Evolutionary conservation across 1,140 invertebrate species (phyloP).

Genomic region (Conus ventricosus): DNA sequence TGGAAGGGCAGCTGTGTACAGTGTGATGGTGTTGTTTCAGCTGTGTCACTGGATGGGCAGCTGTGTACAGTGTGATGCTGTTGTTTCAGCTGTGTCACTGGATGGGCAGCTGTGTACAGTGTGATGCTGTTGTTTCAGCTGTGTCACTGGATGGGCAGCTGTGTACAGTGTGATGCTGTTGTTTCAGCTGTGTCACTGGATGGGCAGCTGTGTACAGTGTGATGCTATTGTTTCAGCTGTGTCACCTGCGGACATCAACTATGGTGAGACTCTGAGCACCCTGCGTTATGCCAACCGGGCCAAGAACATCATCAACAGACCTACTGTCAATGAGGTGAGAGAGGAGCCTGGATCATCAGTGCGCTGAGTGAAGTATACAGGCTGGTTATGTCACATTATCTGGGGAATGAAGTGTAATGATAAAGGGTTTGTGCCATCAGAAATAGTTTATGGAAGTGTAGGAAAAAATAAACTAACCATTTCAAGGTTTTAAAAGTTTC

Average conservation of each 20-base stretch:
- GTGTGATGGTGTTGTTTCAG: conserved; percentile 46
- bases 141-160: conserved; percentile 78
- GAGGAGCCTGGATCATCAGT: no score
- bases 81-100: conserved; percentile 75
- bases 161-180: background rate
- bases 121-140: conserved; percentile 51
- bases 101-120: no score
- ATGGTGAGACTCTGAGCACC: conserved; percentile 73
- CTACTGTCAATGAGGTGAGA: conserved; percentile 89
- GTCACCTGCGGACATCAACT: conserved; percentile 81
- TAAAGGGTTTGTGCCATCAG: no score
- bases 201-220: no score
- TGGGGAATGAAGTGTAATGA: no score
- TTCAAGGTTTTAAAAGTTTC: no score
- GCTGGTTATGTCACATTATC: no score
- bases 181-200: conserved; percentile 75
- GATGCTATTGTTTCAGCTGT: conserved; percentile 58
- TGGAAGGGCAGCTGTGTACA: no score
- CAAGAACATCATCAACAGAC: conserved; percentile 96
- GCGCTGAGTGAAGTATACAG: no score
- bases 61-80: no score
- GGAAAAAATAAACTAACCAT: no score
- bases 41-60: conserved; percentile 78
- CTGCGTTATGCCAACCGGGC: conserved; percentile 78
- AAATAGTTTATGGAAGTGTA: no score